Conservation (phyloP, 2,113 vertebrate genomes). For the Chaetops frenatus region DNA sequence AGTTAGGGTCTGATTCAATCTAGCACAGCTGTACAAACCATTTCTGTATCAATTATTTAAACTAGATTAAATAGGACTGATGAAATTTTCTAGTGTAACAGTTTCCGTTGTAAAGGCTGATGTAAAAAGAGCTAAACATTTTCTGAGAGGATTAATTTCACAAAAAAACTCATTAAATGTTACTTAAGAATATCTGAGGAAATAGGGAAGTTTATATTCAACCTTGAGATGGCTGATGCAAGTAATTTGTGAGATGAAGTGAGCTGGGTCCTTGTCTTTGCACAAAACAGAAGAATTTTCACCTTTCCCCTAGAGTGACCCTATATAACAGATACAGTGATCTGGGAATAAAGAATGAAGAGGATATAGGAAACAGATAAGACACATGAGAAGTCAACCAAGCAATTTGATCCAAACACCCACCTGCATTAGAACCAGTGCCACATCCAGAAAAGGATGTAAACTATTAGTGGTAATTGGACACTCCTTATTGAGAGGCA, state of each 20-base stretch:
- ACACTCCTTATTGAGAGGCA: background rate
- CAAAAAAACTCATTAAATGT: background rate
- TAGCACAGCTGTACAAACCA: background rate
- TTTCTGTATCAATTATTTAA: background rate
- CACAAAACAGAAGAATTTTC: background rate
- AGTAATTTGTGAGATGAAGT: background rate
- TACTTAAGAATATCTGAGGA: background rate
- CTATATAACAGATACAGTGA: rapidly evolving
- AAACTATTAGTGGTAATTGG: background rate
- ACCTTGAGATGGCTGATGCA: background rate
- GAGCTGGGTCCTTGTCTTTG: background rate
- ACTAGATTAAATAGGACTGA: background rate
- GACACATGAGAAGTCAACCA: background rate
- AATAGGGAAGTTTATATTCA: background rate
- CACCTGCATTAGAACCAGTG: background rate
- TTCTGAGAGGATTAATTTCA: background rate
- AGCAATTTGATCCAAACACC: background rate
- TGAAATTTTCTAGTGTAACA: background rate
- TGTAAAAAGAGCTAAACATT: background rate
- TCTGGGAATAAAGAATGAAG: background rate
- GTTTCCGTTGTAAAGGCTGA: background rate
- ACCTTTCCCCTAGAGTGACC: background rate
- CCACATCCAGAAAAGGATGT: background rate
- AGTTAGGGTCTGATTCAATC: background rate
- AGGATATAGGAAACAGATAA: rapidly evolving